Evolutionary conservation across 2,888 invertebrate genomes (phyloP).

Genomic region (Coelogynopora nodosa): DNA sequence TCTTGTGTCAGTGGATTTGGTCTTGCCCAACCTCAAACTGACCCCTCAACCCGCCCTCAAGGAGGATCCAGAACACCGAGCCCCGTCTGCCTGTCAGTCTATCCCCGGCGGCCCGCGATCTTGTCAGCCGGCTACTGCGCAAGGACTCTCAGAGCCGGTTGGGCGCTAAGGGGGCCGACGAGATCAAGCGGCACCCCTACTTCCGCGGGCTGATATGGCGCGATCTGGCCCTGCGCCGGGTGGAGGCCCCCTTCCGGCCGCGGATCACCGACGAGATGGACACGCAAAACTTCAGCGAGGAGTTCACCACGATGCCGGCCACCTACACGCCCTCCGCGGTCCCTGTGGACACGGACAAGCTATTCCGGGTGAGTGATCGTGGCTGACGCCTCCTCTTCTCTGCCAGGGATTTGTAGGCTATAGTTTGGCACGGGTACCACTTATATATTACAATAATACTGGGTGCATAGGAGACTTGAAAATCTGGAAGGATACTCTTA

Average conservation of each 20-base stretch:
- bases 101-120: slow-evolving; percentile 72
- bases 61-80: slow-evolving; percentile 78
- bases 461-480: no score
- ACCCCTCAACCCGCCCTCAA: slow-evolving; percentile 54
- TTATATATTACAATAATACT: no score
- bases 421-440: no score
- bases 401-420: no score
- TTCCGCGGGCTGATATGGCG: slow-evolving; percentile 77
- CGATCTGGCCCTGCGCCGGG: slow-evolving; percentile 72
- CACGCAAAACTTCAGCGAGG: slow-evolving; percentile 90
- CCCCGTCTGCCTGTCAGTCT: slow-evolving; percentile 83
- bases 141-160: slow-evolving; percentile 83
- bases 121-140: slow-evolving; percentile 76
- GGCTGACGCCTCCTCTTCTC: no score
- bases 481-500: no score
- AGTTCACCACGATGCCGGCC: slow-evolving; percentile 86
- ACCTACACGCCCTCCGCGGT: slow-evolving; percentile 85
- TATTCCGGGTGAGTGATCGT: slow-evolving; percentile 71
- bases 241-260: slow-evolving; percentile 86
- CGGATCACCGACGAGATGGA: slow-evolving; percentile 77
- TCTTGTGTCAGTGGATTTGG: no score
- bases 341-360: slow-evolving; percentile 70
- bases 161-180: slow-evolving; percentile 76
- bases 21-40: no score
- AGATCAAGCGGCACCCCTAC: slow-evolving; percentile 83